These are phyloP conservation scores for Patella vulgata DNA, from an alignment of 1,140 invertebrate species.

Conservation along the genomic window DNA sequence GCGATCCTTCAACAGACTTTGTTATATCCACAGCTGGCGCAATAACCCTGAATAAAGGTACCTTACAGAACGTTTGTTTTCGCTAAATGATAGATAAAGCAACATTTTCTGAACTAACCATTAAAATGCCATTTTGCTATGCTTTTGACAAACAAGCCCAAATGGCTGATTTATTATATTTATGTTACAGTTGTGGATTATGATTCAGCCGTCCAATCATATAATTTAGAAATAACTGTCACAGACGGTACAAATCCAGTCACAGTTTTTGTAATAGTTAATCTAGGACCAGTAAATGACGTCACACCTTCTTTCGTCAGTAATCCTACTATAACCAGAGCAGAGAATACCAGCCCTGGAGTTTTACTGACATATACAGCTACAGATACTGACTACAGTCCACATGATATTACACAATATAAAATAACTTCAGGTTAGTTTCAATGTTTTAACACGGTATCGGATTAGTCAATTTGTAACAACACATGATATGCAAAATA, in stretches of 20 bases:
- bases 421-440: slow-evolving; percentile 32
- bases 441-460: neutral
- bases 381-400: slow-evolving; percentile 34
- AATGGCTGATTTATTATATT: slow-evolving; percentile 30
- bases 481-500: too few relatives aligned
- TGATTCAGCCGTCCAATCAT: slow-evolving; percentile 40
- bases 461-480: too few relatives aligned
- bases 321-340: slow-evolving; percentile 19
- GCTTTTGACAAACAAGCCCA: slow-evolving; percentile 38
- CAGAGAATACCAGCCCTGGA: slow-evolving; percentile 34
- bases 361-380: slow-evolving; percentile 35
- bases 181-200: slow-evolving; percentile 41
- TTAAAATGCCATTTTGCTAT: slow-evolving; percentile 19
- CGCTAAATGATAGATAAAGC: slow-evolving; percentile 24
- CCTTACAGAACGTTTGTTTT: slow-evolving; percentile 19
- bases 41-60: slow-evolving; percentile 12
- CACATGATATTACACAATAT: slow-evolving; percentile 37
- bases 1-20: slow-evolving; percentile 22
- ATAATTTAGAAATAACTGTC: slow-evolving; percentile 32
- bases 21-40: slow-evolving; percentile 19
- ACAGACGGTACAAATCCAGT: slow-evolving; percentile 30
- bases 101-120: neutral
- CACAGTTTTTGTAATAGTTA: slow-evolving; percentile 35
- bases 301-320: slow-evolving; percentile 34
- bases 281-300: slow-evolving; percentile 44